Conservation (phyloP, 2,113 vertebrate genomes). For the Thunnus thynnus region DNA sequence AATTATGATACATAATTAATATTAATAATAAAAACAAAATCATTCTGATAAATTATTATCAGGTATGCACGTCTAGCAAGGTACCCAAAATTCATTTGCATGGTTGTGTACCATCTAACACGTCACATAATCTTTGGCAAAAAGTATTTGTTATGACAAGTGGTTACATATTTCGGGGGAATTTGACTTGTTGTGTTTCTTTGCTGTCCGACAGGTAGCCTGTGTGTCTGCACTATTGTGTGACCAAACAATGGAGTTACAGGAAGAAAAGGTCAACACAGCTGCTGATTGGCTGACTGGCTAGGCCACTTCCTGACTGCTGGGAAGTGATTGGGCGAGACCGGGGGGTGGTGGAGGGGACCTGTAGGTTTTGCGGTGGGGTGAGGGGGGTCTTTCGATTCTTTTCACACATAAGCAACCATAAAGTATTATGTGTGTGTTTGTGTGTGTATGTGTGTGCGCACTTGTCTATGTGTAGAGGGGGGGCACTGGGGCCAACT, state of each 20-base stretch:
- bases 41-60: too few species aligned
- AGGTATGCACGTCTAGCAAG: too few species aligned
- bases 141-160: too few species aligned
- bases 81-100: too few species aligned
- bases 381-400: slow-evolving; percentile 54
- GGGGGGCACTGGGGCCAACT: slow-evolving; percentile 73
- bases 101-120: too few species aligned
- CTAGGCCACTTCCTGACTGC: slow-evolving; percentile 85
- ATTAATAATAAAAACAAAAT: too few species aligned
- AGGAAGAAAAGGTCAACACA: slow-evolving; percentile 85
- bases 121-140: too few species aligned
- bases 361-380: slow-evolving; percentile 51
- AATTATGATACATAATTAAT: too few species aligned
- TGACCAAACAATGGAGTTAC: slow-evolving; percentile 86
- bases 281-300: slow-evolving; percentile 81
- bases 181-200: slow-evolving; percentile 65
- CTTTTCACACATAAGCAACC: slow-evolving; percentile 73
- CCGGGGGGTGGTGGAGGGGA: slow-evolving; percentile 24
- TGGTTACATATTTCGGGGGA: neutral
- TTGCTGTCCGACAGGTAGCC: slow-evolving; percentile 78
- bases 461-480: slow-evolving; percentile 8
- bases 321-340: slow-evolving; percentile 83
- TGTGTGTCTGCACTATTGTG: slow-evolving; percentile 87
- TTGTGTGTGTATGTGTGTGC: slow-evolving; percentile 33
- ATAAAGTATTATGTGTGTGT: slow-evolving; percentile 50